Conservation (phyloP, 1,140 invertebrate genomes). For the Cryptotermes secundus region DNA sequence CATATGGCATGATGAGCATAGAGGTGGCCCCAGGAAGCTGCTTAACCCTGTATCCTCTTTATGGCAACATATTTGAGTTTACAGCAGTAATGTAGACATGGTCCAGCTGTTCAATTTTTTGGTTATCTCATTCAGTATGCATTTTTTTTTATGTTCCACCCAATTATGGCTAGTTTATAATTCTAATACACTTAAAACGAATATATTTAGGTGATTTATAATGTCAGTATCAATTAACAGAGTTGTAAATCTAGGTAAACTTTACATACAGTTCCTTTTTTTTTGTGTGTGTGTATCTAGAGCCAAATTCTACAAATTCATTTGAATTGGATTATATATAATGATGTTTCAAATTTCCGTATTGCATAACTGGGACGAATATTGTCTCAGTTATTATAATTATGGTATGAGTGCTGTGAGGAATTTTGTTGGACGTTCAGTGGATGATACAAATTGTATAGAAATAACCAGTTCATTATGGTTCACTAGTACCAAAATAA, state of each 20-base stretch:
- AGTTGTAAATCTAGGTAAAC: background rate
- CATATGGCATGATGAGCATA: too few species aligned
- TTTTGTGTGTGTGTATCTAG: background rate
- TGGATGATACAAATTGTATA: background rate
- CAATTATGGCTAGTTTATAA: background rate
- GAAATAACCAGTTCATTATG: background rate
- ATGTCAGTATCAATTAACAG: background rate
- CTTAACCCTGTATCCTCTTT: too few species aligned
- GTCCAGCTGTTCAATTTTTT: background rate
- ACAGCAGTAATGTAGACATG: background rate
- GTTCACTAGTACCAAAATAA: background rate
- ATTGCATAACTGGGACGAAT: background rate
- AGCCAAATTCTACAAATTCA: background rate
- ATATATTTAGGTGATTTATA: background rate
- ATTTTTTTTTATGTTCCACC: too few species aligned
- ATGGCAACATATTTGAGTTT: background rate
- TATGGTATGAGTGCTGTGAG: background rate
- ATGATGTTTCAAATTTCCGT: background rate
- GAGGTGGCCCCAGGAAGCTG: too few species aligned
- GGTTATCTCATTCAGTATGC: background rate
- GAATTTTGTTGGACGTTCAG: background rate
- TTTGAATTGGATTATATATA: background rate
- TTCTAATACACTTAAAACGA: background rate
- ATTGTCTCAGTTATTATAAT: background rate
- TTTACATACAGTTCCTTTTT: background rate